Evolutionary conservation across 2,113 vertebrate genomes (phyloP).

Genomic region (Canis aureus): DNA sequence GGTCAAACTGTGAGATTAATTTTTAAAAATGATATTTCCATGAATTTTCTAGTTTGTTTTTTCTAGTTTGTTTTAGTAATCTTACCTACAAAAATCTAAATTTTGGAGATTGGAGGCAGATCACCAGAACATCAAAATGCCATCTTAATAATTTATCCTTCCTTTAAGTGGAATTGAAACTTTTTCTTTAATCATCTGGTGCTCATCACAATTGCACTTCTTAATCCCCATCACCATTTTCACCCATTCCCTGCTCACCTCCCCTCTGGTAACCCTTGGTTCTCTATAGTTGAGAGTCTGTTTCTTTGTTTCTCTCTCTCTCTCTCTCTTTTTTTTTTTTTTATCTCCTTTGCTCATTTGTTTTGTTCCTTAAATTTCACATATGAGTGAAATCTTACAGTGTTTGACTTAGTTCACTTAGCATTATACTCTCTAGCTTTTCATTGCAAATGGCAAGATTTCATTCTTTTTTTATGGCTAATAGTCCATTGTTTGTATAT

Average conservation of each 20-base stretch:
- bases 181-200: neutral
- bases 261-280: neutral
- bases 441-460: neutral
- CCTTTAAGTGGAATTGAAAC: neutral
- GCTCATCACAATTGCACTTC: neutral
- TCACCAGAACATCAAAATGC: neutral
- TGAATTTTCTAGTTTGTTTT: constrained; percentile 34
- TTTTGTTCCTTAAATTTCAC: neutral
- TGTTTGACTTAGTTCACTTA: neutral
- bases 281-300: neutral
- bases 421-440: neutral
- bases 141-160: neutral
- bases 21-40: neutral
- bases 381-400: neutral
- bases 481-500: neutral
- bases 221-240: neutral
- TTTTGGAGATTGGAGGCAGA: neutral
- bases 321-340: neutral
- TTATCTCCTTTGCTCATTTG: neutral
- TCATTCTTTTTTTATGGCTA: neutral
- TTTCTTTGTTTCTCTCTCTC: neutral
- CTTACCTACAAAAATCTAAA: constrained; percentile 31
- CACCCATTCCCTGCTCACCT: neutral
- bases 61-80: neutral
- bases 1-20: neutral